Conservation (phyloP, 2,113 vertebrate genomes). For the Eretmochelys imbricata region DNA sequence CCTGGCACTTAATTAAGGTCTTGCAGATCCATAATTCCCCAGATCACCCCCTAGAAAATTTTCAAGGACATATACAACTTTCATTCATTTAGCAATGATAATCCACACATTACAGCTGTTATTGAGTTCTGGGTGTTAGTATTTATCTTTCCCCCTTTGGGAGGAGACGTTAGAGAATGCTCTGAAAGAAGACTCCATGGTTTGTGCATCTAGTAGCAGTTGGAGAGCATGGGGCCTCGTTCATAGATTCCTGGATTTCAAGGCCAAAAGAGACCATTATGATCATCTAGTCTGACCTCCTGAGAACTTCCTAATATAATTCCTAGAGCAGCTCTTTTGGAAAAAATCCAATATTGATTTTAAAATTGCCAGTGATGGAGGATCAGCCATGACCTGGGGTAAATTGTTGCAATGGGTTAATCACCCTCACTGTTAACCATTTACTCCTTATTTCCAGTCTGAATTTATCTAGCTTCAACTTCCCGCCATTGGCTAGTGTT, state of each 20-base stretch:
- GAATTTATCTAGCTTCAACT: not conserved
- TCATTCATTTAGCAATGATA: not conserved
- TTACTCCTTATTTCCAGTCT: not conserved
- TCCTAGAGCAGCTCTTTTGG: not conserved
- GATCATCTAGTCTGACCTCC: not conserved
- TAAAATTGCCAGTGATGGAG: not conserved
- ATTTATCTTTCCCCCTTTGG: not conserved
- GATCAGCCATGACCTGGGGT: not conserved
- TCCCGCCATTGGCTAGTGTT: not conserved
- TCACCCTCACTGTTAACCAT: not conserved
- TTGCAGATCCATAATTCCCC: not conserved
- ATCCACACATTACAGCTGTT: not conserved
- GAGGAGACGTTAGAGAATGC: not conserved
- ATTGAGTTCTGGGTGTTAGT: not conserved
- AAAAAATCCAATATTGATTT: not conserved
- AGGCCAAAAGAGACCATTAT: not conserved
- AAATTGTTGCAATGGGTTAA: not conserved
- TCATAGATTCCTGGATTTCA: not conserved
- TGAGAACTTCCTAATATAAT: not conserved
- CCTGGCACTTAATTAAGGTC: not conserved
- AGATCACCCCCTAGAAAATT: not conserved
- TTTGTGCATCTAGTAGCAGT: not conserved
- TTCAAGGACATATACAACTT: not conserved
- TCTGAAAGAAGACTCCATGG: not conserved
- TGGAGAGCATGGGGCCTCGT: not conserved